Conservation (phyloP, 2,888 invertebrate species). For the Drosophila birchii region DNA sequence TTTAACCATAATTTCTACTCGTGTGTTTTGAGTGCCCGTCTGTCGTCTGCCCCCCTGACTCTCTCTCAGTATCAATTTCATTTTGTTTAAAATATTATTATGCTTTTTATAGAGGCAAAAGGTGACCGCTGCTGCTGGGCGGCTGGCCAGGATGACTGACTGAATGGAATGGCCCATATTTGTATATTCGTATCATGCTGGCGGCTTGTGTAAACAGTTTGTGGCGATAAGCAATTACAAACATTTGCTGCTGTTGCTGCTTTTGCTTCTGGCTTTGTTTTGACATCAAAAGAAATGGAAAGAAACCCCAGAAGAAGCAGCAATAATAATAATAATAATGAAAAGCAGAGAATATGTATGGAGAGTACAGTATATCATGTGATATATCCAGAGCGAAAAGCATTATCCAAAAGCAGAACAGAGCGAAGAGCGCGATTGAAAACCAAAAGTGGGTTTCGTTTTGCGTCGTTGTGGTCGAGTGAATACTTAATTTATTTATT, state of each 20-base stretch:
- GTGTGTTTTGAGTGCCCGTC: conserved; percentile 24
- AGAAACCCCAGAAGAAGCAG: conserved; percentile 52
- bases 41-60: not conserved
- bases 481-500: conserved; percentile 74
- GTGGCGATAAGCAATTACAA: conserved; percentile 70
- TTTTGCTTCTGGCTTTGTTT: conserved; percentile 54
- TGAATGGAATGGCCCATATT: conserved; percentile 17
- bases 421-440: conserved; percentile 15
- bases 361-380: too few relatives aligned
- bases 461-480: conserved; percentile 67
- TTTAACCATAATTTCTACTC: conserved; percentile 54
- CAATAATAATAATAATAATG: conserved; percentile 28
- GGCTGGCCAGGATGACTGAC: not conserved
- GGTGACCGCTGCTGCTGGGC: conserved; percentile 23
- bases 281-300: conserved; percentile 70
- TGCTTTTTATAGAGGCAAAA: conserved; percentile 38
- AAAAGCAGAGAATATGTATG: conserved; percentile 11
- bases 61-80: conserved; percentile 62
- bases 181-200: not conserved
- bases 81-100: conserved; percentile 59
- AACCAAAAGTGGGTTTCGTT: conserved; percentile 59
- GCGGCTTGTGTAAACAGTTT: conserved; percentile 37
- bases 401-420: conserved; percentile 5
- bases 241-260: conserved; percentile 49
- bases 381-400: conserved; percentile 5